A percentile compares a stretch with the other conserved stretches of the same genome.
Conservation (phyloP, 2,888 invertebrate genomes). For the Rotaria magnacalcarata region DNA sequence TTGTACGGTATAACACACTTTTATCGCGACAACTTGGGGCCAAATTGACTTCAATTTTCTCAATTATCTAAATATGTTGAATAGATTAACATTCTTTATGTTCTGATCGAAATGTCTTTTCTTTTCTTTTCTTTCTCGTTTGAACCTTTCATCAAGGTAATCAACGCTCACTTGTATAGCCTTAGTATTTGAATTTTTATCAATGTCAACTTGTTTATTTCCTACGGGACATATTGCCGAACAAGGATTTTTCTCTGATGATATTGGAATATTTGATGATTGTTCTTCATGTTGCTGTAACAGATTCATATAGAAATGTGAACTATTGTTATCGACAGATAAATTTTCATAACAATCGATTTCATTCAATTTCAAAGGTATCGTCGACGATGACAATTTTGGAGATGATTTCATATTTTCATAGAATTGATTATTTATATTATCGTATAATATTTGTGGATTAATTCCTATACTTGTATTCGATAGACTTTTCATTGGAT, state of each 20-base stretch:
- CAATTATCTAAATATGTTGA: not conserved
- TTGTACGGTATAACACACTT: constrained; percentile 30
- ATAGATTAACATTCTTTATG: not conserved
- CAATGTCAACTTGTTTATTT: not conserved
- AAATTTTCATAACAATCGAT: not conserved
- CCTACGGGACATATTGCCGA: not conserved
- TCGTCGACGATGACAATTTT: not conserved
- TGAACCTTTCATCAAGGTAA: not conserved
- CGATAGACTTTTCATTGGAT: not conserved
- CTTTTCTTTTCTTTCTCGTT: not conserved
- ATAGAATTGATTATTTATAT: not conserved
- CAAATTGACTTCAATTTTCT: not conserved
- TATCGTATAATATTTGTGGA: not conserved
- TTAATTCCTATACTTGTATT: not conserved
- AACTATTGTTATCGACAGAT: not conserved
- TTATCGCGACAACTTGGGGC: constrained; percentile 15
- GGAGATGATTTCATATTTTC: not conserved
- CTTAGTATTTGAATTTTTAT: not conserved
- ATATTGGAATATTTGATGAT: not conserved
- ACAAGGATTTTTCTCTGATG: not conserved
- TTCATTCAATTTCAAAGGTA: not conserved
- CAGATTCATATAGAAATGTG: not conserved
- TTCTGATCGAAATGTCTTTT: not conserved
- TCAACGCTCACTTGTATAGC: not conserved
- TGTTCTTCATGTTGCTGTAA: not conserved